phyloP scores from a whole-genome alignment of 2,113 vertebrate genomes.

The zebrafish (Danio rerio) region DNA sequence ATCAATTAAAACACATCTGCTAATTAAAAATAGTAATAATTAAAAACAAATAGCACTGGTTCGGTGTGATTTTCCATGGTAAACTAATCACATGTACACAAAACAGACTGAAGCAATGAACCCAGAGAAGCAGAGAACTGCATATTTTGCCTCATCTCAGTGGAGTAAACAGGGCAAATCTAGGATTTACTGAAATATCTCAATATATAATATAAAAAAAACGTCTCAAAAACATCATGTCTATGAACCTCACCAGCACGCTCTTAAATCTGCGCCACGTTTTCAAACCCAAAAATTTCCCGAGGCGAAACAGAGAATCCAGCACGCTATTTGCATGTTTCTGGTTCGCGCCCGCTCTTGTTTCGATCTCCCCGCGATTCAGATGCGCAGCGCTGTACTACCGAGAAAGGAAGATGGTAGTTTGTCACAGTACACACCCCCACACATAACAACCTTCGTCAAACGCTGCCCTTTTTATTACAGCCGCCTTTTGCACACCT shows the following conservation, averaged over 20 bases:
- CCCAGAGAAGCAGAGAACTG: no score
- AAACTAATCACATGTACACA: background rate
- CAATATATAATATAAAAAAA: background rate
- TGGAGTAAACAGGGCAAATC: no score
- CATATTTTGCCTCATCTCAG: background rate
- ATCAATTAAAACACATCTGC: background rate
- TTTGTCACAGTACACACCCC: constrained; percentile 81
- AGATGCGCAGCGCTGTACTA: constrained; percentile 66
- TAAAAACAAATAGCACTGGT: background rate
- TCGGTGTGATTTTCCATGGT: background rate
- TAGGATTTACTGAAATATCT: no score
- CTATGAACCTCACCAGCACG: background rate
- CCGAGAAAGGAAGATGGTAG: constrained; percentile 80
- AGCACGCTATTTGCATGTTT: background rate
- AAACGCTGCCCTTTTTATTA: constrained; percentile 74
- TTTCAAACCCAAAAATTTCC: constrained; percentile 6
- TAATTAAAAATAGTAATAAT: background rate
- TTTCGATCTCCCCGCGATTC: constrained; percentile 31
- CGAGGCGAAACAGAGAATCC: background rate
- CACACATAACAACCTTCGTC: constrained; percentile 78
- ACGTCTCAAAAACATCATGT: no score
- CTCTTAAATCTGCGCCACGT: constrained; percentile 23
- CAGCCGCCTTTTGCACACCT: constrained; percentile 57
- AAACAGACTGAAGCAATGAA: constrained; percentile 5
- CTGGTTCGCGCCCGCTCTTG: constrained; percentile 13